Conservation (phyloP, 2,888 invertebrate genomes). For the Lapara coniferarum region DNA sequence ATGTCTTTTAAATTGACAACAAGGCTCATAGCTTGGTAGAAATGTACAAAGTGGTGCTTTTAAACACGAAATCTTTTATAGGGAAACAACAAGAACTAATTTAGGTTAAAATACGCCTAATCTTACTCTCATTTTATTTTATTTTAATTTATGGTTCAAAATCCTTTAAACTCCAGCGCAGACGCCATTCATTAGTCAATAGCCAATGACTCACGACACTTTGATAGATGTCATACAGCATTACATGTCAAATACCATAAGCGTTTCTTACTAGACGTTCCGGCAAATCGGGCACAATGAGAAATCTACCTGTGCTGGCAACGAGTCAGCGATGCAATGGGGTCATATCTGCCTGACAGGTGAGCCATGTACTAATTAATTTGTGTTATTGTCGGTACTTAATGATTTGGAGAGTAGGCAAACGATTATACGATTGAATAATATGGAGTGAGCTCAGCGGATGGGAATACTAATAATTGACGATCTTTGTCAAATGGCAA, state of each 20-base stretch:
- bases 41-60: no score
- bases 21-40: no score
- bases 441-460: no score
- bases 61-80: no score
- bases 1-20: no score
- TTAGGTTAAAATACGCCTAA: no score
- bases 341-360: conserved; percentile 9
- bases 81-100: no score
- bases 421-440: no score
- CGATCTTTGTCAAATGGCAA: no score
- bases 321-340: conserved; percentile 3
- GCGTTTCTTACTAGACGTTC: conserved; percentile 20
- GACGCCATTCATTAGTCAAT: neutral
- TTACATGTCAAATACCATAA: conserved; percentile 15
- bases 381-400: neutral
- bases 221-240: conserved; percentile 14
- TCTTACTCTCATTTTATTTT: neutral
- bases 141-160: no score
- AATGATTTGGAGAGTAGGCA: no score
- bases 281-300: conserved; percentile 18
- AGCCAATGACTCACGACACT: conserved; percentile 14
- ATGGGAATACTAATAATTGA: no score
- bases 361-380: conserved; percentile 17
- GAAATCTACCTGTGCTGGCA: conserved; percentile 14
- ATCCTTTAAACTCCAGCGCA: neutral